Evolutionary conservation across 2,888 invertebrate species (phyloP), one percentile per base, ranked within the genome.

Genomic region (Nomada fabriciana): DNA sequence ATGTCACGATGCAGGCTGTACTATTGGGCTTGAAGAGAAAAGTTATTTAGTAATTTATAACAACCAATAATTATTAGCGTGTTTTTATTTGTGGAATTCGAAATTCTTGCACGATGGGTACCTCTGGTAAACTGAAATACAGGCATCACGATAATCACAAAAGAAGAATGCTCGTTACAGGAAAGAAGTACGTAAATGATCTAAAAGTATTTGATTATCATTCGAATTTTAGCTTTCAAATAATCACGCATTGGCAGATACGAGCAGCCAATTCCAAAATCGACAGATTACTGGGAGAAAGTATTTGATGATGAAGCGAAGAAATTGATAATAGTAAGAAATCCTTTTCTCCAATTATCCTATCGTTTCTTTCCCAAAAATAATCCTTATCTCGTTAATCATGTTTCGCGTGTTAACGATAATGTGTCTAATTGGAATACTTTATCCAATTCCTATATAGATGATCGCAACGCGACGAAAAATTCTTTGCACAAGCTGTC

Each of bases 241-340:
- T 2, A 53, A n/a, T 60, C 18, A 18, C 20, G 2, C 36, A 52
- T 25, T 57, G 36, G 10, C 53, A 92, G 93, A 87, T 92, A 89
- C 89, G 92, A 92, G 68, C 76, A 80, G 79, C 89, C 90, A 36
- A 71, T 90, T 47, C 81, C 83, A 59, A 83, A 81, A 20, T 89
- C 90, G 1, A 89, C 79, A 43, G 75, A 84, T 5, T 91, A 92
- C 42, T 93, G 93, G 93, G 59, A 86, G 11, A 83, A 89, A 53
- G 81, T 92, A 23, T 89, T 89, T 78, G 80, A 82, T 2, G 85
- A 91, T 1, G 82, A 91, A n/a, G 92, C 91, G 59, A 83, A 81
- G 50, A 90, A 78, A 53, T 72, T 89, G 59, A 71, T 85, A 53
- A 87, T 82, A 89, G 93, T 93, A 91, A 92, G 92, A 87, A 69